Base-by-base conservation (phyloP, 2,113 vertebrate species). In the Dissostichus mawsoni region DNA sequence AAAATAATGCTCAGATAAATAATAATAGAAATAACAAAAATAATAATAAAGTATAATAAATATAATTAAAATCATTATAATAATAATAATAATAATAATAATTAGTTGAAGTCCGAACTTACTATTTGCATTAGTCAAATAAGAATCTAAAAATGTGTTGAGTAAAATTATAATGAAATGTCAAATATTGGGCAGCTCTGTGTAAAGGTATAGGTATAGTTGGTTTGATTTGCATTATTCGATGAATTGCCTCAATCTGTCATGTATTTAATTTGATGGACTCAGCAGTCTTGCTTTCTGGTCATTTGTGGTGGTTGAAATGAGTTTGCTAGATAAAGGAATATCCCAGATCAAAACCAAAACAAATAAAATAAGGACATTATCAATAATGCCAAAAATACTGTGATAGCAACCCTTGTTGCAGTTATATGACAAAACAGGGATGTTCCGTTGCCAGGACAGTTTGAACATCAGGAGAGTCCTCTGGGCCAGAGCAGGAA, bases 391-490 rank as follows among this genome's bases (percentile, higher is more conserved):
- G 23, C 14, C 5, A 9, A 73, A 73, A 47, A 79, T 63, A 71
- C 29, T 29, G 29, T 29, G 29, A 29, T 29, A 29, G 29, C 29
- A 29, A 29, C 29, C 29, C 0, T 78, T 45, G 58, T 8, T 55
- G 18, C 69, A 33, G 74, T 83, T 63, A 76, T 71, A 64, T 65
- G 75, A 81, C 36, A 13, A 57, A 66, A 29, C 29, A 29, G 29
- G 29, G 41, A 76, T 65, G 64, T 52, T 74, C 62, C 14, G 16
- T 45, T 76, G 65, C 69, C 36, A 57, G 52, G 69, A 29, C 76
- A 45, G 66, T 74, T 85, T 82, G 56, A 78, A 79, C 51, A 87
- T 80, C 69, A 73, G 61, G 44, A 23, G 23, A 58, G 76, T 73
- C 69, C 63, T 74, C 14, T 16, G 59, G 61, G 86, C 50, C 48